These are phyloP conservation scores for Anguilla marmorata DNA, from an alignment of 2,797 vertebrate species.

Conservation along the genomic window DNA sequence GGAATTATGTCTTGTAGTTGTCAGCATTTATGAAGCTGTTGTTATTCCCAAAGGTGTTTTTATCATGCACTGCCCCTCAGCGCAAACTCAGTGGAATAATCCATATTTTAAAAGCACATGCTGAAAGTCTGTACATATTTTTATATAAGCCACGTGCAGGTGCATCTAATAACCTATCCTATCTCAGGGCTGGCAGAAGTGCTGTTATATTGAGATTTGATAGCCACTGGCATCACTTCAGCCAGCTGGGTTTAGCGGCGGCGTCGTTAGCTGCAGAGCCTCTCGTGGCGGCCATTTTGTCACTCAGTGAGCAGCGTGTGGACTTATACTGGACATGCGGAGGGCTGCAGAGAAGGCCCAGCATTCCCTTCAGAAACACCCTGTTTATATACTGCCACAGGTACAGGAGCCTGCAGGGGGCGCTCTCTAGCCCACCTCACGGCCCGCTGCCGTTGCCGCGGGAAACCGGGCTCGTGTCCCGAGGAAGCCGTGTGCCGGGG, in stretches of 20 bases:
- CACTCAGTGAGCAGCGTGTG: not conserved
- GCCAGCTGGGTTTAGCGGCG: not conserved
- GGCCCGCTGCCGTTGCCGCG: not conserved
- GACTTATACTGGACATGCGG: not conserved
- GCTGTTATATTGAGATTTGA: not conserved
- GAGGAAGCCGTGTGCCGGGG: not conserved
- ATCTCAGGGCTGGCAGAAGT: not conserved
- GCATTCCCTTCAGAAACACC: not conserved
- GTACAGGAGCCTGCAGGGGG: not conserved
- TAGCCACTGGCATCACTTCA: not conserved
- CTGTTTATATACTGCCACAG: not conserved
- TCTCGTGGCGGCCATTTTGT: not conserved
- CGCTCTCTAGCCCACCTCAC: not conserved
- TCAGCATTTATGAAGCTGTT: not conserved
- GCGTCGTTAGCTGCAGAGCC: not conserved
- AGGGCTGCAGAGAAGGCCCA: not conserved
- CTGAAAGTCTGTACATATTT: not conserved
- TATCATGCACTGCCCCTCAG: not conserved
- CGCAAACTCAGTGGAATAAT: not conserved
- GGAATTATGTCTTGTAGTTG: not conserved
- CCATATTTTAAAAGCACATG: not conserved
- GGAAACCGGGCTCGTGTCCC: not conserved
- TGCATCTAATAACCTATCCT: not conserved
- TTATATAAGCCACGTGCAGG: not conserved
- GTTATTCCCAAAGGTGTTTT: not conserved